A percentile compares a stretch with the other conserved stretches of the same genome.
Evolutionary conservation across 1,140 invertebrate genomes (phyloP).

Genomic region (Drosophila arawakana): DNA sequence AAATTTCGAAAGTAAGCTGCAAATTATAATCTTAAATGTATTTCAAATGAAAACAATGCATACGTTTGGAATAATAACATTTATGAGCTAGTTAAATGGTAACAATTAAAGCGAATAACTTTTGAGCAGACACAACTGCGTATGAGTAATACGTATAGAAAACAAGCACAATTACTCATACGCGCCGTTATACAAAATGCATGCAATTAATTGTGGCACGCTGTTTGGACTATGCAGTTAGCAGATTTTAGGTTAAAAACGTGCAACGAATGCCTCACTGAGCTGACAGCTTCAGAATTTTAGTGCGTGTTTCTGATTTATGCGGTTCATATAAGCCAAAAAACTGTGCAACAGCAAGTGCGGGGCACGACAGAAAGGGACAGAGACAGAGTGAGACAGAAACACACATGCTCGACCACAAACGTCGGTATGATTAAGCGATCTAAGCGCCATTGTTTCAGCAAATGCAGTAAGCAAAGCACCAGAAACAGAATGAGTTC

Average conservation of each 20-base stretch:
- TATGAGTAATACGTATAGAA: constrained; percentile 48
- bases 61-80: background rate
- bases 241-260: constrained; percentile 51
- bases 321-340: constrained; percentile 54
- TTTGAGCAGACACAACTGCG: constrained; percentile 11
- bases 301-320: constrained; percentile 76
- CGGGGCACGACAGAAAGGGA: background rate
- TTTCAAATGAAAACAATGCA: background rate
- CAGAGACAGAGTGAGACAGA: background rate
- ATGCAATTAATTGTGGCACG: constrained; percentile 72
- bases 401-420: constrained; percentile 76
- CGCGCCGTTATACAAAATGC: constrained; percentile 33
- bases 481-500: background rate
- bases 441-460: constrained; percentile 79
- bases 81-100: constrained; percentile 7
- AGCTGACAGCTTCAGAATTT: constrained; percentile 43
- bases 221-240: constrained; percentile 38
- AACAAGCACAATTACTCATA: constrained; percentile 70
- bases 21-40: background rate
- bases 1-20: background rate
- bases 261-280: constrained; percentile 38
- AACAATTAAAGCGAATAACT: background rate
- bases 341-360: constrained; percentile 24
- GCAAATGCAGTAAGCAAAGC: constrained; percentile 27
- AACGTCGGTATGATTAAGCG: constrained; percentile 78